Evolutionary conservation across 2,113 vertebrate genomes (phyloP), one percentile per base, ranked within the genome.

Genomic region (Pimephales promelas): DNA sequence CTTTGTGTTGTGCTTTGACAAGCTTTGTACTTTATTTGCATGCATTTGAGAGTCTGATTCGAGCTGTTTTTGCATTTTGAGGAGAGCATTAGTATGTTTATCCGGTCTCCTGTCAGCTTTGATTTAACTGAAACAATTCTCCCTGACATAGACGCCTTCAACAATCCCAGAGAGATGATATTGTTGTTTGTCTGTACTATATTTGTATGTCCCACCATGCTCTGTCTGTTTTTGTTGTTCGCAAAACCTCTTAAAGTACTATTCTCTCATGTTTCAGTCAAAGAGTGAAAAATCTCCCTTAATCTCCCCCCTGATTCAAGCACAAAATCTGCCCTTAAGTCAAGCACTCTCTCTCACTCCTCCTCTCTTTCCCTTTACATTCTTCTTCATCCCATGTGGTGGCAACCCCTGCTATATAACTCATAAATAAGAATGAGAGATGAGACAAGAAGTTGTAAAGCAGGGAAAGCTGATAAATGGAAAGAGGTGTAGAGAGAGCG

Each of bases 401-500:
- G 77, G 31, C 20, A 36, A 76, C 76, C 56, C 34, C 64, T 43
- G 28, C 78, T 84, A 74, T 81, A 87, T 82, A 61, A 84, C 73
- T 82, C 78, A 82, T 84, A 75, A 64, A 82, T 84, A 87, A 87
- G 74, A 62, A 56, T 84, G 82, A 87, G 79, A 16, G 61, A 84
- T 72, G 62, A 79, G 77, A 84, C 52, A 72, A 45, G 61, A n/a
- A n/a, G n/a, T 61, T 84, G 82, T n/a, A n/a, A n/a, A n/a, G n/a
- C n/a, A n/a, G n/a, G n/a, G 59, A 81, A 54, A 18, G 70, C 72
- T 84, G 83, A 82, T 64, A 28, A 43, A 68, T 71, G 83, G 49
- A 57, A 20, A 45, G 62, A 80, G 16, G 36, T 57, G 20, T n/a
- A n/a, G 16, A 74, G 56, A 61, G 45, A 16, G 34, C n/a, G 28